Conservation (phyloP, 2,797 vertebrate genomes). For the Leptodactylus fallax region DNA sequence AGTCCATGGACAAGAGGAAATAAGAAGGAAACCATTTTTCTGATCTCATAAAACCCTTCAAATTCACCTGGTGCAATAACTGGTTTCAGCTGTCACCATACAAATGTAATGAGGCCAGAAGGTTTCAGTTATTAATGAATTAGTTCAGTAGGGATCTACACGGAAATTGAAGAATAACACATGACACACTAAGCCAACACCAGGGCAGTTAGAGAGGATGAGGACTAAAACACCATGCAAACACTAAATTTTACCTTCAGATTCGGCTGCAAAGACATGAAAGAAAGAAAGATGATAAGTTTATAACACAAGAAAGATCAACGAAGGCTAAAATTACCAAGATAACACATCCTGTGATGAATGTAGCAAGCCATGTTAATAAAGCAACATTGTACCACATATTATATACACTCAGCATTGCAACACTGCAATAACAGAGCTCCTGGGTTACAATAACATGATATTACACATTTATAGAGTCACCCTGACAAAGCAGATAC, state of each 20-base stretch:
- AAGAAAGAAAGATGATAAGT: slow-evolving; percentile 76
- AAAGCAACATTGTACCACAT: not conserved
- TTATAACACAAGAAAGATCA: slow-evolving; percentile 30
- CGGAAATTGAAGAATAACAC: not conserved
- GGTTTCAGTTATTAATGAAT: not conserved
- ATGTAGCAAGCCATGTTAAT: slow-evolving; percentile 1
- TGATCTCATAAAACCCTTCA: not conserved
- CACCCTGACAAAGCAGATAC: not conserved
- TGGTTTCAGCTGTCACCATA: too few relatives aligned
- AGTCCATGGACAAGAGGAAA: too few relatives aligned
- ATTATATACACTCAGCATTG: not conserved
- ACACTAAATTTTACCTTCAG: slow-evolving; percentile 91
- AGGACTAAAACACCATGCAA: slow-evolving; percentile 73
- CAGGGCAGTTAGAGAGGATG: slow-evolving; percentile 2
- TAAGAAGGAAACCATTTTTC: too few relatives aligned
- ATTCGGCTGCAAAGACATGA: slow-evolving; percentile 93
- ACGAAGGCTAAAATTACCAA: not conserved
- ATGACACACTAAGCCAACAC: slow-evolving; percentile 2
- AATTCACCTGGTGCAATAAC: not conserved
- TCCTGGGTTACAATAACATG: too few relatives aligned
- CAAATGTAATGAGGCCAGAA: not conserved
- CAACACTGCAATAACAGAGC: not conserved
- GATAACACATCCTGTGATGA: not conserved
- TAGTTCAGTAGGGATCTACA: not conserved
- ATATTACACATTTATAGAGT: not conserved